phyloP scores from a whole-genome alignment of 2,113 vertebrate species.

The Lophochroa leadbeateri region DNA sequence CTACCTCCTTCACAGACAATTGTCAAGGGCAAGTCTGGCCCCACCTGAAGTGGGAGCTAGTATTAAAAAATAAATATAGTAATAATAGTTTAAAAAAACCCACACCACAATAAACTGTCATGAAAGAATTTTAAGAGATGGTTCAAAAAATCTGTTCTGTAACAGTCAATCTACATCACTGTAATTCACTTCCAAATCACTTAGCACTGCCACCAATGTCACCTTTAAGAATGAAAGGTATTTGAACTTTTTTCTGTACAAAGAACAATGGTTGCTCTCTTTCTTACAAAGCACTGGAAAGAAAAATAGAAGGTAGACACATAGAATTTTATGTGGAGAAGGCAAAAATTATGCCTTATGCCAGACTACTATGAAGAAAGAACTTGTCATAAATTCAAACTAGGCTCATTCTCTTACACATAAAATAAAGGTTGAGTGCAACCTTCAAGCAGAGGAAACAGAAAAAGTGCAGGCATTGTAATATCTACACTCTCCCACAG shows the following conservation, averaged over 20 bases:
- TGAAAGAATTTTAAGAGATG: not conserved
- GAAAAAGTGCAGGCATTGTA: constrained; percentile 69
- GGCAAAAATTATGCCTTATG: constrained; percentile 68
- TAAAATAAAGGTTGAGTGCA: constrained; percentile 64
- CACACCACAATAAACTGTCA: not conserved
- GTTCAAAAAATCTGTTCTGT: not conserved
- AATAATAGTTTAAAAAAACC: accelerated
- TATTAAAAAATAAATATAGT: not conserved
- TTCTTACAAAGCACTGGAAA: constrained; percentile 15
- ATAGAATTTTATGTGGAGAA: constrained; percentile 57
- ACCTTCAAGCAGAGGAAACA: constrained; percentile 55
- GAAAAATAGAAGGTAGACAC: constrained; percentile 36
- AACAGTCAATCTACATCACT: not conserved
- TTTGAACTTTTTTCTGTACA: not conserved
- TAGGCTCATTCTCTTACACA: constrained; percentile 56
- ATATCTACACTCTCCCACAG: constrained; percentile 66
- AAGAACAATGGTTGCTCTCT: not conserved
- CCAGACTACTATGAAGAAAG: constrained; percentile 65
- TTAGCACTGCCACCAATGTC: not conserved
- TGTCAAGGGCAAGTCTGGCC: not conserved
- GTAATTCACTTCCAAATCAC: not conserved
- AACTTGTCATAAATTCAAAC: constrained; percentile 71
- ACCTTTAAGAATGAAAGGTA: not conserved
- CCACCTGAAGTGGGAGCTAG: not conserved
- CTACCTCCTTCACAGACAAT: not conserved